Evolutionary conservation across 2,797 vertebrate genomes (phyloP), one percentile per base, ranked within the genome.

Genomic region (Premnoplex brunnescens): DNA sequence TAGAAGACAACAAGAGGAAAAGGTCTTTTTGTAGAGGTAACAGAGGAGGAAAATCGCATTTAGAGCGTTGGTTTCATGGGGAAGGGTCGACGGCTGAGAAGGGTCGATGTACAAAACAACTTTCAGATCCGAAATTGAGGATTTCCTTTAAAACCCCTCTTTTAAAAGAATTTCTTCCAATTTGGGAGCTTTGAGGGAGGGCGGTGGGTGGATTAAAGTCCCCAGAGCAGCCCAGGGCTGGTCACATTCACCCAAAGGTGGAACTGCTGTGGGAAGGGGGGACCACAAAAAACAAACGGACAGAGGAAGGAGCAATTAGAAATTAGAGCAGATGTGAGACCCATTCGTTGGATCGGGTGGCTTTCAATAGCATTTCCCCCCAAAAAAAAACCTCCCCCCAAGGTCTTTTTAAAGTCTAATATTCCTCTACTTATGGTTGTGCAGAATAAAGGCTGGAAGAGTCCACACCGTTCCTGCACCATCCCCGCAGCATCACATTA

Each of bases 91-190:
- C 5, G 30, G 51, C 12, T 23, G 62, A 26, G 52, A 10, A 58
- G 34, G 52, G 51, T 18, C 32, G 14, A 27, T 3, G 62, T 12
- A 15, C 41, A 27, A 51, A 78, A 7, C 41, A 52, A 18, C 20
- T 20, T 54, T 12, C 12, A 13, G 60, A 20, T 26, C 14, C 2
- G 2, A 82, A 88, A 78, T 10, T 7, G 34, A 14, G 46, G 19
- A n/a, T 93, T 93, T 91, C 17, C 30, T 55, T 39, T 6, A 8
- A 44, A 88, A 87, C 17, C 3, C 3, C 2, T 26, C 3, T 19
- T 78, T 64, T 7, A 0, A 1, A 9, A 41, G 6, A 10, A n/a
- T 72, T 72, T 36, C 7, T 26, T 7, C 11, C 7, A 3, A 18
- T 72, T 66, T 18, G 6, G 14, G 22, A 12, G n/a, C 41, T 66